A percentile compares a stretch with the other conserved stretches of the same genome.
These are phyloP conservation scores for Sesia bembeciformis DNA, from an alignment of 2,888 invertebrate genomes.

Conservation along the genomic window DNA sequence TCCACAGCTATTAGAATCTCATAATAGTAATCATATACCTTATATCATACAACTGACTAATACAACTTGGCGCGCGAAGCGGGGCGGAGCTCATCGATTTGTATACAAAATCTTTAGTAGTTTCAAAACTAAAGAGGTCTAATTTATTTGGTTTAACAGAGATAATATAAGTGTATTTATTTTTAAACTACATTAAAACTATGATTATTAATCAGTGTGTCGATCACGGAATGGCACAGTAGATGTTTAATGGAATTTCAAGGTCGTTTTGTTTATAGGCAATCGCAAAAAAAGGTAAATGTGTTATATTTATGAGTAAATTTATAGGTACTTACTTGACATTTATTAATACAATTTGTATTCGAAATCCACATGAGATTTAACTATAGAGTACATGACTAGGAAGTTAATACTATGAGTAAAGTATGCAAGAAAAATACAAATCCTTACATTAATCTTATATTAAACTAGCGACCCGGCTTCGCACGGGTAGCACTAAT, in stretches of 20 bases:
- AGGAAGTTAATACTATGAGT: no score
- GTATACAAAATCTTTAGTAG: neutral
- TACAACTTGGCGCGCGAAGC: neutral
- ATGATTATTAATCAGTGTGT: neutral
- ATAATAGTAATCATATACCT: conserved; percentile 37
- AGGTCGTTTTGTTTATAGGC: conserved; percentile 5
- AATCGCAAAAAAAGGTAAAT: neutral
- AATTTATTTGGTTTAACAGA: no score
- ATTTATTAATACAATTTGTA: conserved; percentile 1
- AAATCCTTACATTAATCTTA: no score
- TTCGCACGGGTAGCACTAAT: no score
- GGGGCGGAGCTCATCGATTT: neutral
- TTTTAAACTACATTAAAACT: neutral
- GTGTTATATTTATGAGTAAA: neutral
- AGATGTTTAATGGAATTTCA: conserved; percentile 1
- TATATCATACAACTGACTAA: conserved; percentile 13
- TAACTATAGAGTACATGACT: neutral
- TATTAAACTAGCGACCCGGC: no score
- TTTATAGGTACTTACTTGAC: conserved; percentile 2
- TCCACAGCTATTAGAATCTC: conserved; percentile 42
- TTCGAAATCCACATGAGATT: neutral
- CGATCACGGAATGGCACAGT: neutral
- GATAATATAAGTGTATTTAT: no score
- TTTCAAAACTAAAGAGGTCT: no score
- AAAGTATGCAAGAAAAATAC: no score